Percentiles rank a stretch among this genome's conserved stretches.
phyloP scores from a whole-genome alignment of 2,113 vertebrate species.

The Melanotaenia duboulayi region DNA sequence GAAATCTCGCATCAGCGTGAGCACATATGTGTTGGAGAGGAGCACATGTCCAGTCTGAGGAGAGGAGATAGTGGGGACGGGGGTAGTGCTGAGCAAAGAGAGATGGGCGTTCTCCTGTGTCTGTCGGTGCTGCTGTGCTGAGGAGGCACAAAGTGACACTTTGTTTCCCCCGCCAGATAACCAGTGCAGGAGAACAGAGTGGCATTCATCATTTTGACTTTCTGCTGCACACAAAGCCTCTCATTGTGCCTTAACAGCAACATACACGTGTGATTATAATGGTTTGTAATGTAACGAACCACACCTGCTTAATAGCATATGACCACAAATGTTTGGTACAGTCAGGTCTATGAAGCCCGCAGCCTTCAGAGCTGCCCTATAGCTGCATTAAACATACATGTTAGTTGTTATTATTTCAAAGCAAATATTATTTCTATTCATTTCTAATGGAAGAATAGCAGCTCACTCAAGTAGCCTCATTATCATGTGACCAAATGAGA shows the following conservation, averaged over 20 bases:
- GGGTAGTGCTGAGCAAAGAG: conserved; percentile 37
- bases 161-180: conserved; percentile 74
- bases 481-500: background rate
- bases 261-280: conserved; percentile 57
- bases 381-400: background rate
- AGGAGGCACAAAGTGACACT: conserved; percentile 82
- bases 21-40: conserved; percentile 40
- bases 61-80: conserved; percentile 27
- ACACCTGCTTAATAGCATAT: conserved; percentile 27
- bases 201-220: conserved; percentile 77
- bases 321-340: conserved; percentile 4
- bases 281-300: conserved; percentile 38
- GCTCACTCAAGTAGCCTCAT: background rate
- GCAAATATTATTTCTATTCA: background rate
- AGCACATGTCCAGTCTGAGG: conserved; percentile 48
- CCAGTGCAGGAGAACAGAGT: conserved; percentile 77
- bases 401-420: background rate
- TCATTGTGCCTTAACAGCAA: conserved; percentile 74
- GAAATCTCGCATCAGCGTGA: background rate
- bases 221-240: conserved; percentile 70
- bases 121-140: conserved; percentile 69
- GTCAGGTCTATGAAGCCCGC: conserved; percentile 1
- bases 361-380: conserved; percentile 3
- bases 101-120: conserved; percentile 68
- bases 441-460: background rate